Conservation (phyloP, 2,888 invertebrate species). For the Drosophila ustulata region DNA sequence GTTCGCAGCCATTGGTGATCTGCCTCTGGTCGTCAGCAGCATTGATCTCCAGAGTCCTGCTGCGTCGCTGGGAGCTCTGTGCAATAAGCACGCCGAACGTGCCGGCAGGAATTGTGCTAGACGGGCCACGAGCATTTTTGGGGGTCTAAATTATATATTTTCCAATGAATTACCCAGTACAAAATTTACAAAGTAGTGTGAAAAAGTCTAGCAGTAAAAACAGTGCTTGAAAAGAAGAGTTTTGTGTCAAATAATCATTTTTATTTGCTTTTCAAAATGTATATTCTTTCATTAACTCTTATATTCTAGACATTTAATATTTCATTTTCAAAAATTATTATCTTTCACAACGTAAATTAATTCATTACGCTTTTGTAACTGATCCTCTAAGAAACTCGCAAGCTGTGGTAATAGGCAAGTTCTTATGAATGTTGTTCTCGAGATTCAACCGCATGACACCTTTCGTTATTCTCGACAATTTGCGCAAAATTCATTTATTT, state of each 20-base stretch:
- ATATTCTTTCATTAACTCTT: no score
- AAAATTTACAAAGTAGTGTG: conserved; percentile 6
- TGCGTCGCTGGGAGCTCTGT: conserved; percentile 2
- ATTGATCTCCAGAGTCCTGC: conserved; percentile 44
- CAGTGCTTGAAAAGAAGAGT: neutral
- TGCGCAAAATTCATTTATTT: neutral
- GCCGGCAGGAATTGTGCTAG: conserved; percentile 38
- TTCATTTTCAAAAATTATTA: no score
- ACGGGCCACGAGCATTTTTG: conserved; percentile 62
- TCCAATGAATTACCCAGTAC: neutral
- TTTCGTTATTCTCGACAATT: neutral
- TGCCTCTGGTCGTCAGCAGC: conserved; percentile 1
- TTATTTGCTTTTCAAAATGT: no score
- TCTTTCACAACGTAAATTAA: no score
- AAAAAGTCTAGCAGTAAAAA: neutral
- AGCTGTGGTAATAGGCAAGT: neutral
- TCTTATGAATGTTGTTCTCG: neutral
- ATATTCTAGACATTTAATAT: no score
- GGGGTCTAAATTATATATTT: neutral
- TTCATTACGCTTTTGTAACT: no score
- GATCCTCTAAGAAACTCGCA: neutral
- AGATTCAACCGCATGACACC: neutral
- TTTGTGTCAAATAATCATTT: neutral
- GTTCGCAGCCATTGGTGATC: neutral
- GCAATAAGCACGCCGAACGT: conserved; percentile 36